A percentile compares a stretch with the other conserved stretches of the same genome.
Evolutionary conservation across 2,797 vertebrate genomes (phyloP).

Genomic region (Furcifer pardalis): DNA sequence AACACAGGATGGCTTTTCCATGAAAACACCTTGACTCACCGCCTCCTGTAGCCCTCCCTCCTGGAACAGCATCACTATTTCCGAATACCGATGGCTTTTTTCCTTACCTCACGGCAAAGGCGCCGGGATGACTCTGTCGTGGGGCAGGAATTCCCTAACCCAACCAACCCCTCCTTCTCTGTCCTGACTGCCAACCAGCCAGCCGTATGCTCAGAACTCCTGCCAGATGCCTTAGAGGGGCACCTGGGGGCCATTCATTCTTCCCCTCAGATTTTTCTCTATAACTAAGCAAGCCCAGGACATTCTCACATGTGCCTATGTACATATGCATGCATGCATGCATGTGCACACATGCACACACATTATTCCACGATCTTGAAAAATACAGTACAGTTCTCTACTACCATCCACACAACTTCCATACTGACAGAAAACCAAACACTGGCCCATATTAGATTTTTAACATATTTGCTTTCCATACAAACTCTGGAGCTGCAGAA

Average conservation of each 20-base stretch:
- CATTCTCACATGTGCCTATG: not conserved
- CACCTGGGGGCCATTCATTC: constrained; percentile 10
- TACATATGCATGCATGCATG: no score
- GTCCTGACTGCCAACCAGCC: not conserved
- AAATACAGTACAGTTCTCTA: not conserved
- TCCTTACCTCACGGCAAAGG: constrained; percentile 44
- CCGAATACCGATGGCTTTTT: constrained; percentile 37
- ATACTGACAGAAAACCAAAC: not conserved
- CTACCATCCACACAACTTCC: not conserved
- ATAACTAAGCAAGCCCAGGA: not conserved
- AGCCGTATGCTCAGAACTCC: constrained; percentile 13
- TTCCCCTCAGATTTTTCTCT: not conserved
- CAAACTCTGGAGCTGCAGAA: no score
- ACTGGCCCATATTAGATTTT: not conserved
- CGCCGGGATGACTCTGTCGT: constrained; percentile 40
- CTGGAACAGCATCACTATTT: constrained; percentile 38
- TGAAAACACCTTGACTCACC: constrained; percentile 49
- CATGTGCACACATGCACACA: no score
- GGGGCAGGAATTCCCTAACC: constrained; percentile 39
- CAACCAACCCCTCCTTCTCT: constrained; percentile 26
- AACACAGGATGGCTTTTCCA: constrained; percentile 42
- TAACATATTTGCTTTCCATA: not conserved
- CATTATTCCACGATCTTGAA: not conserved
- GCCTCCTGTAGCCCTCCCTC: constrained; percentile 41
- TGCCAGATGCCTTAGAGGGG: constrained; percentile 22